Base-by-base conservation (phyloP, 2,888 invertebrate genomes). In the Notodonta dromedarius region DNA sequence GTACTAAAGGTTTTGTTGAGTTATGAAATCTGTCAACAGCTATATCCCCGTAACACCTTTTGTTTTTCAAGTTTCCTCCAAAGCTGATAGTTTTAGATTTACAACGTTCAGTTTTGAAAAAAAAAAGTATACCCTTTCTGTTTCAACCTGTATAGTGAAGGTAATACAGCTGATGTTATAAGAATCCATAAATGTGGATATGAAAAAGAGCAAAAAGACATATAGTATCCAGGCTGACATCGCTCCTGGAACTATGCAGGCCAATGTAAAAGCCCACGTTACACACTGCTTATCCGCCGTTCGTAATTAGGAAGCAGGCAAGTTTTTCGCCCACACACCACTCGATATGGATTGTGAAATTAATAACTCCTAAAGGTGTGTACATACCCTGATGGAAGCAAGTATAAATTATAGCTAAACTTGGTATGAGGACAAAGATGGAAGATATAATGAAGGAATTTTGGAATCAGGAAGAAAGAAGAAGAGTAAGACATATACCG, bases 271-370 rank as follows among this genome's bases (percentile, higher is more conserved):
- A 64, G 72, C 91, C 91, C 86, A 91, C 91, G 78, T 79, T 59
- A 65, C 74, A 71, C 70, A 77, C 77, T 76, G 79, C 79, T 81
- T 75, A 79, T 76, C 74, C 79, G 77, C 75, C 74, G 77, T 78
- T 80, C 75, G 82, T 86, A 86, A 91, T 91, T 90, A 91, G 89
- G 88, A 88, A 89, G 88, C 84, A 81, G 74, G 76, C 72, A 77
- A 60, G 70, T 56, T 56, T 40, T 58, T 32, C 77, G 76, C 91
- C 90, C 81, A 90, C 92, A 84, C 86, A 56, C 54, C 42, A 74
- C 81, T 44, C 72, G 77, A 80, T 85, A 89, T 79, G 86, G 86
- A 65, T 71, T 78, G 85, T 80, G 87, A 90, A 90, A 91, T 89
- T 89, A 90, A 88, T 90, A 89, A 85, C 79, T 78, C 76, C 80